phyloP scores from a whole-genome alignment of 2,797 vertebrate genomes.

The Mionectes olivaceus region DNA sequence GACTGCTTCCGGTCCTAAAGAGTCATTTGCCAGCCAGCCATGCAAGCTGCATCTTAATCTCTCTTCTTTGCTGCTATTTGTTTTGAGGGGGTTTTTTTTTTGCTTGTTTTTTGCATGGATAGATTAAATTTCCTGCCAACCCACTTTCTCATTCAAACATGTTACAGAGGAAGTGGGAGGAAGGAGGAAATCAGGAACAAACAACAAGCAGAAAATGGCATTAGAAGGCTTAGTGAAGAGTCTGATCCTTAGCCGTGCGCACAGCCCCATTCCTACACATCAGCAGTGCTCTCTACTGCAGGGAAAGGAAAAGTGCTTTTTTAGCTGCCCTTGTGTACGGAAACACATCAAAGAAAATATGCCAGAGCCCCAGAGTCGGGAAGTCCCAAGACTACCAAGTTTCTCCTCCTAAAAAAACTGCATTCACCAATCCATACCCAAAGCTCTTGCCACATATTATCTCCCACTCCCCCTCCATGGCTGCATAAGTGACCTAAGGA shows the following conservation, averaged over 20 bases:
- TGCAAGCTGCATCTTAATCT: background rate
- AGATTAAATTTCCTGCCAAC: slow-evolving; percentile 57
- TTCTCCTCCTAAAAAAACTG: background rate
- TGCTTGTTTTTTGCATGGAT: background rate
- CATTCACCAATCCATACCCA: background rate
- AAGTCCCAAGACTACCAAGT: background rate
- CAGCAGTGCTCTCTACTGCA: background rate
- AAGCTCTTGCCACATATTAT: background rate
- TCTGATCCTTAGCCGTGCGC: background rate
- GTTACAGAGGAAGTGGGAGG: background rate
- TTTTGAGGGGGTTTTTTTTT: background rate
- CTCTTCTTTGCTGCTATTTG: slow-evolving; percentile 36
- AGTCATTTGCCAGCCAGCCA: slow-evolving; percentile 17
- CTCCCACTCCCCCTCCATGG: background rate
- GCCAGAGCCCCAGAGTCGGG: background rate
- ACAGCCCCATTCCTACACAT: background rate
- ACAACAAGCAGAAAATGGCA: background rate
- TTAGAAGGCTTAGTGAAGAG: slow-evolving; percentile 12
- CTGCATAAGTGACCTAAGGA: background rate
- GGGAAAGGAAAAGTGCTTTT: background rate
- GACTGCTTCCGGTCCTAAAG: background rate
- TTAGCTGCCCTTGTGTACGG: background rate
- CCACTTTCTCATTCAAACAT: slow-evolving; percentile 25
- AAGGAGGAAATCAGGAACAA: background rate
- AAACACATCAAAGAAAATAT: background rate